Percentiles rank a stretch among this genome's conserved stretches.
phyloP scores from a whole-genome alignment of 2,888 invertebrate species.

The Chymomyza procnemis region DNA sequence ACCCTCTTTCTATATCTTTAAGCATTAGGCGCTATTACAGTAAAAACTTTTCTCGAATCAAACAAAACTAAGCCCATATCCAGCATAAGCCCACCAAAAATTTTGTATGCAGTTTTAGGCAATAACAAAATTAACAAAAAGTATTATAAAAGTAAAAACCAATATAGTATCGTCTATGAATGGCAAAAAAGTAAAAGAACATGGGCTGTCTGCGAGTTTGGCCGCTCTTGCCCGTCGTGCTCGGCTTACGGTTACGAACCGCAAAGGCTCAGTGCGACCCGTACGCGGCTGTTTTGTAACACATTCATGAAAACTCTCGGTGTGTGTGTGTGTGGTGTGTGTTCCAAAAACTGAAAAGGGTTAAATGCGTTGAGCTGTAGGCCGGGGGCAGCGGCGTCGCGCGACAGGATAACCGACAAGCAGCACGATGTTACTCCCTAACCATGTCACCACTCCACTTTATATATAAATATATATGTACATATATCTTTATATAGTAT shows the following conservation, averaged over 20 bases:
- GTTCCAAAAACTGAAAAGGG: conserved; percentile 47
- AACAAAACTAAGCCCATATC: neutral
- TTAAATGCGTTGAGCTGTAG: conserved; percentile 45
- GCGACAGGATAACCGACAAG: conserved; percentile 57
- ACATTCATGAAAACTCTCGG: conserved; percentile 37
- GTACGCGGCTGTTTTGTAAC: conserved; percentile 60
- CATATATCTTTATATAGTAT: neutral
- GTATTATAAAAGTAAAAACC: conserved; percentile 23
- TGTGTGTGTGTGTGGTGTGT: conserved; percentile 25
- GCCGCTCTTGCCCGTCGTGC: neutral
- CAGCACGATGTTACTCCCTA: conserved; percentile 28
- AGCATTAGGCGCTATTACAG: too few relatives aligned
- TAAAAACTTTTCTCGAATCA: too few relatives aligned
- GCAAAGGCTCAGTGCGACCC: neutral
- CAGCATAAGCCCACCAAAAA: neutral
- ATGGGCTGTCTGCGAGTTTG: conserved; percentile 52
- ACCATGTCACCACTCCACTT: neutral
- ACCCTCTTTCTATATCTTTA: too few relatives aligned
- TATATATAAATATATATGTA: conserved; percentile 22
- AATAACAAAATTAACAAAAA: neutral
- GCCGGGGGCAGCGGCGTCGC: conserved; percentile 17
- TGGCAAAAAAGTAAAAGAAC: conserved; percentile 45
- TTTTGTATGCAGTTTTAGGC: neutral
- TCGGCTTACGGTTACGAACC: neutral
- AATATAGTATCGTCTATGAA: conserved; percentile 43